A percentile compares a stretch with the other conserved stretches of the same genome.
These are phyloP conservation scores for Paraplagusia blochii DNA, from an alignment of 2,113 vertebrate genomes.

Conservation along the genomic window DNA sequence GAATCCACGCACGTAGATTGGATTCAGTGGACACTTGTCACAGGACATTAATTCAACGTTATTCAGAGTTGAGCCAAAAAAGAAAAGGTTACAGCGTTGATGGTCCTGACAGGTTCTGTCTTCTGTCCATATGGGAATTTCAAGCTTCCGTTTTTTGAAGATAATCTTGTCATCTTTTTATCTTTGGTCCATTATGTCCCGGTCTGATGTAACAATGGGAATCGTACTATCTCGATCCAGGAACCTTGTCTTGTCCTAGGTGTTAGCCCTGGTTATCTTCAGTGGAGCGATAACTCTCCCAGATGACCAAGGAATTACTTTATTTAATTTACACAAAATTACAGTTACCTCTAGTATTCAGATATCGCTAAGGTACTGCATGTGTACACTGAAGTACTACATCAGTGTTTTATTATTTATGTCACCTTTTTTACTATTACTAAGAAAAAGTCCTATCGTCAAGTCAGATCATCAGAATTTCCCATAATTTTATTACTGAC, in stretches of 20 bases:
- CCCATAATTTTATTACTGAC: too few species aligned
- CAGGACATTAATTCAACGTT: not conserved
- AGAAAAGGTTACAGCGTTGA: slow-evolving; percentile 32
- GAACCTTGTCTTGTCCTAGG: slow-evolving; percentile 5
- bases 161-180: slow-evolving; percentile 24
- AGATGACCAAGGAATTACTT: not conserved
- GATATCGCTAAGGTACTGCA: too few species aligned
- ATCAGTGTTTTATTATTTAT: too few species aligned
- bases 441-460: too few species aligned
- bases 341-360: too few species aligned
- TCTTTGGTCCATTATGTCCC: slow-evolving; percentile 30
- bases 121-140: slow-evolving; percentile 8
- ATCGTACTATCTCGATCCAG: not conserved
- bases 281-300: not conserved
- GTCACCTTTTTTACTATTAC: too few species aligned
- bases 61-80: slow-evolving; percentile 7
- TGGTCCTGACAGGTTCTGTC: slow-evolving; percentile 16
- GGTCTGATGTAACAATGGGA: slow-evolving; percentile 10
- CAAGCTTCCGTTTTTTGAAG: slow-evolving; percentile 21
- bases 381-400: too few species aligned
- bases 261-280: slow-evolving; percentile 10
- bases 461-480: too few species aligned
- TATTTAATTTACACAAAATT: too few species aligned
- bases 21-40: slow-evolving; percentile 8
- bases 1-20: not conserved